phyloP scores from a whole-genome alignment of 1,140 invertebrate species.

The Oncopodura yosiiana region DNA sequence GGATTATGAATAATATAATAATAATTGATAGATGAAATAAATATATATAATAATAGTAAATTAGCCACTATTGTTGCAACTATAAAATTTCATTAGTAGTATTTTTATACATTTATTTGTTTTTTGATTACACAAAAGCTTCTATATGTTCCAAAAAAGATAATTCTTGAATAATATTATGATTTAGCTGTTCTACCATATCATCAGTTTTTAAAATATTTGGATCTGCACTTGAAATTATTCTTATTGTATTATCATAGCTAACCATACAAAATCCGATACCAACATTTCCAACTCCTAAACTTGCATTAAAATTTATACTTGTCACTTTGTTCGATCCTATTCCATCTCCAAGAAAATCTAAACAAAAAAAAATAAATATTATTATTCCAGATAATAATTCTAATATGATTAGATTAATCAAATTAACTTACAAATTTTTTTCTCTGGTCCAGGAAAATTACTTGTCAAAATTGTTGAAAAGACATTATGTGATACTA shows the following conservation, averaged over 20 bases:
- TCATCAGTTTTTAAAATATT: conserved; percentile 8
- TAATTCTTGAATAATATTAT: conserved; percentile 23
- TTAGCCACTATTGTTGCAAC: no score
- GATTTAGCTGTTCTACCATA: conserved; percentile 16
- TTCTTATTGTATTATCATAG: conserved; percentile 19
- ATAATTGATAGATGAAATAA: no score
- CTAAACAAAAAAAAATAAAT: no score
- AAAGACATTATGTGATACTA: conserved; percentile 7
- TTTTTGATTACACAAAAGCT: no score
- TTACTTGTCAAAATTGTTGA: conserved; percentile 17
- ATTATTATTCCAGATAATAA: no score
- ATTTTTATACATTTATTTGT: no score
- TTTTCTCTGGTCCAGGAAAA: conserved; percentile 19
- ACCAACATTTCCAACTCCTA: conserved; percentile 26
- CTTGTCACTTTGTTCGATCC: conserved; percentile 4
- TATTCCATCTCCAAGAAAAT: conserved; percentile 16
- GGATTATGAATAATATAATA: no score
- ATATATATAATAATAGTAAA: no score
- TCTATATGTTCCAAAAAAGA: no score
- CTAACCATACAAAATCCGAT: conserved; percentile 25
- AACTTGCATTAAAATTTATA: conserved; percentile 23
- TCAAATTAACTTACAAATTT: no score
- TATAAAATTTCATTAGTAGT: no score
- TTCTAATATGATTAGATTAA: no score
- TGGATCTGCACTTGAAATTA: conserved; percentile 16